Evolutionary conservation across 2,888 invertebrate species (phyloP).

Genomic region (Metellina segmentata): DNA sequence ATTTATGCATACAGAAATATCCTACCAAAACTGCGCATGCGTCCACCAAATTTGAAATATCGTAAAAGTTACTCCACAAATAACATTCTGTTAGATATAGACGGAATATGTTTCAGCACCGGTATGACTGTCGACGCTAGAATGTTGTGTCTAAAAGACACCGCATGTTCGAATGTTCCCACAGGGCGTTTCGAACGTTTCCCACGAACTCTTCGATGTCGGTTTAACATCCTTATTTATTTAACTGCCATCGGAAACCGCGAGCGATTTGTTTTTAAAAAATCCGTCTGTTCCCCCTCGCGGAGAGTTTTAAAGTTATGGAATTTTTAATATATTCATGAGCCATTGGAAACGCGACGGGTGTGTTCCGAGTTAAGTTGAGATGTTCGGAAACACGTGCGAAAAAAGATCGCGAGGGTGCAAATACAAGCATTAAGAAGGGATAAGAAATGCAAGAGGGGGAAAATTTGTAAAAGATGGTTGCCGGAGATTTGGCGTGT

Average conservation of each 20-base stretch:
- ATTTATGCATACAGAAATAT: background rate
- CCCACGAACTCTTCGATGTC: background rate
- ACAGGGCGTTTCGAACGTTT: conserved; percentile 5
- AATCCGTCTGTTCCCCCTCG: background rate
- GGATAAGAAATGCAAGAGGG: conserved; percentile 33
- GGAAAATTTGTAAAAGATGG: conserved; percentile 30
- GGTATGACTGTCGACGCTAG: background rate
- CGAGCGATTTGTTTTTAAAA: background rate
- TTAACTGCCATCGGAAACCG: background rate
- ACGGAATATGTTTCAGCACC: background rate
- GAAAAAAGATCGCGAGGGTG: conserved; percentile 8
- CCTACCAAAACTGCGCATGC: background rate
- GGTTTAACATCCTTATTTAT: background rate
- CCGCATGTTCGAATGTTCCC: background rate
- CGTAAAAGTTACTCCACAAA: conserved; percentile 10
- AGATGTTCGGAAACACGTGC: background rate
- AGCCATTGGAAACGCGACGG: conserved; percentile 12
- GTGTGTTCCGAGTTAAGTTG: conserved; percentile 19
- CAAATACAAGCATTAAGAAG: conserved; percentile 49
- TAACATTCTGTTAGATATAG: conserved; percentile 2
- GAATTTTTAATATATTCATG: conserved; percentile 65
- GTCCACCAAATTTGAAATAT: background rate
- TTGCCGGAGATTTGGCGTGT: conserved; percentile 31
- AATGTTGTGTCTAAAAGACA: conserved; percentile 36
- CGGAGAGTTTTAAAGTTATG: background rate